A percentile compares a stretch with the other conserved stretches of the same genome.
These are phyloP conservation scores for Siphlonurus alternatus DNA, from an alignment of 2,888 invertebrate species.

Conservation along the genomic window DNA sequence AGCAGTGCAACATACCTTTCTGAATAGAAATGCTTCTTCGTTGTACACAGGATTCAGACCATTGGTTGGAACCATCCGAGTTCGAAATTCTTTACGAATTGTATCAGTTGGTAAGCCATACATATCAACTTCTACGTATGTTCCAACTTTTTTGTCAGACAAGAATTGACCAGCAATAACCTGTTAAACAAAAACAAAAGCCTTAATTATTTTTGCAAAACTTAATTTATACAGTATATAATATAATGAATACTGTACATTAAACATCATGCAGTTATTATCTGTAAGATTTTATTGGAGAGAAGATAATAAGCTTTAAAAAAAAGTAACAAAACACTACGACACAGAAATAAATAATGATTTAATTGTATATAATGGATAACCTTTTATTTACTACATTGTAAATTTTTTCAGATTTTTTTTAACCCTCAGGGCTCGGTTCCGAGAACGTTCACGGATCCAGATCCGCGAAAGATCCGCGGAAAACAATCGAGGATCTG, in stretches of 20 bases:
- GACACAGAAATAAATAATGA: too few relatives aligned
- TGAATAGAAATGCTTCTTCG: conserved; percentile 93
- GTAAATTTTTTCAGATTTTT: too few relatives aligned
- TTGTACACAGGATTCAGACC: conserved; percentile 98
- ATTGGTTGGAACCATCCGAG: conserved; percentile 89
- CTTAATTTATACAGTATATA: conserved; percentile 1
- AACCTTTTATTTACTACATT: too few relatives aligned
- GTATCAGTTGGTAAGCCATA: conserved; percentile 92
- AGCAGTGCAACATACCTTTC: conserved; percentile 68
- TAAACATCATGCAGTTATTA: background rate
- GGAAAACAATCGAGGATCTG: too few relatives aligned
- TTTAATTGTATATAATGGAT: too few relatives aligned
- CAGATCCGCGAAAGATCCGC: too few relatives aligned
- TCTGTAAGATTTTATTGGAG: background rate
- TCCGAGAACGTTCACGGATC: too few relatives aligned
- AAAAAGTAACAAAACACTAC: too few relatives aligned
- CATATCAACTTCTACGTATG: conserved; percentile 99
- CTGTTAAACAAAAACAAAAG: conserved; percentile 26
- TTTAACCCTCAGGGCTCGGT: too few relatives aligned
- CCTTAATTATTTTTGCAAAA: background rate
- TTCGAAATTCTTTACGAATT: conserved; percentile 93
- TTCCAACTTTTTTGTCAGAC: conserved; percentile 96
- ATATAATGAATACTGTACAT: background rate
- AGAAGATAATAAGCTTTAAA: too few relatives aligned
- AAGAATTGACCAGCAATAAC: conserved; percentile 98